Base-by-base conservation (phyloP, 2,113 vertebrate genomes). In the Anser cygnoides region DNA sequence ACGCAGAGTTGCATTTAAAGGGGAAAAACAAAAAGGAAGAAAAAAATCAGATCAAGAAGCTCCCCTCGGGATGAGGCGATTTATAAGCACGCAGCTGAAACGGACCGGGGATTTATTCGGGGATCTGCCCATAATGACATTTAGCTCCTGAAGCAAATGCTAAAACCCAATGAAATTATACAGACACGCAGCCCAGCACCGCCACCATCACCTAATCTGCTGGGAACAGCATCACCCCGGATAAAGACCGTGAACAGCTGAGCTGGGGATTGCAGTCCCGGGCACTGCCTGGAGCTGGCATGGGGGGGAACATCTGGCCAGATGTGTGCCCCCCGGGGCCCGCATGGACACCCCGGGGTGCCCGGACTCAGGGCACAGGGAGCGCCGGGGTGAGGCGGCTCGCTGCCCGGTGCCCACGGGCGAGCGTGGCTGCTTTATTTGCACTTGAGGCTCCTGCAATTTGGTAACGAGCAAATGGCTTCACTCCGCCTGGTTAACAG, bases 401-500 rank as follows among this genome's bases (percentile, higher is more conserved):
- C 29, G 5, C 55, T 14, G 9, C 26, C 46, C 7, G 0, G 16
- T 2, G 44, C 33, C 37, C 62, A 0, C 4, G 11, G 49, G 76
- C 1, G 4, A 81, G 54, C 62, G 2, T 0, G 13, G 65, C 72
- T 46, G 78, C 91, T 87, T 82, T 23, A 29, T 86, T 90, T 76
- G 35, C 70, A 3, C 94, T 73, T 4, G 37, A 43, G 58, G 15
- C n/a, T 77, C 59, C 85, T 6, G 89, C 79, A 28, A 72, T 31
- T 74, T 86, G n/a, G 13, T 70, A 86, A 94, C 50, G 44, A 94
- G 93, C 79, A 68, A 96, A 97, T n/a, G 95, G 96, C 92, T 94
- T 86, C 92, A 92, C 97, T 95, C 92, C 31, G 43, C 61, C 94
- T 89, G 95, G 92, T 97, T 97, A 97, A 94, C 28, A 91, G 94